phyloP scores from a whole-genome alignment of 2,888 invertebrate genomes.

The Hipparchia sbordonii region DNA sequence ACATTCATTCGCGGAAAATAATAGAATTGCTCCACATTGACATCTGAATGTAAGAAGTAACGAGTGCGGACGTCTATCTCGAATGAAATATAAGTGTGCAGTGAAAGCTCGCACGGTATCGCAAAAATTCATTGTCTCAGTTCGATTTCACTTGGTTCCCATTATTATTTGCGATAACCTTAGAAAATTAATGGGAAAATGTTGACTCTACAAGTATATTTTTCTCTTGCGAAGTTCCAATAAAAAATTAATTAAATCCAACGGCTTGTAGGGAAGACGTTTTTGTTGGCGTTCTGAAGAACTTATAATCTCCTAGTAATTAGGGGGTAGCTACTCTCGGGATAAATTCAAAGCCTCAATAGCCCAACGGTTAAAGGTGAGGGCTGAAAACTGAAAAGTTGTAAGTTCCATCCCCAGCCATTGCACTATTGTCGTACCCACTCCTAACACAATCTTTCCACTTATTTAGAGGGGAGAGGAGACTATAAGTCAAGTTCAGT shows the following conservation, averaged over 20 bases:
- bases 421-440: no score
- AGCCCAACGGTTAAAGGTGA: no score
- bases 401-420: no score
- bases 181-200: constrained; percentile 47
- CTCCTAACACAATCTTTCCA: no score
- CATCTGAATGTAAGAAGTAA: constrained; percentile 41
- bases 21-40: constrained; percentile 36
- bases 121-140: constrained; percentile 67
- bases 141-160: constrained; percentile 75
- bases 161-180: constrained; percentile 63
- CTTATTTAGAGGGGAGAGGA: no score
- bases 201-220: constrained; percentile 25
- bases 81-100: constrained; percentile 45
- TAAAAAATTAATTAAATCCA: constrained; percentile 19
- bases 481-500: no score
- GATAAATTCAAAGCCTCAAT: no score
- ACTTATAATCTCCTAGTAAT: not conserved
- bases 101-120: constrained; percentile 65
- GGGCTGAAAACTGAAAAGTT: no score
- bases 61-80: constrained; percentile 28
- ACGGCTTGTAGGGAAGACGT: no score
- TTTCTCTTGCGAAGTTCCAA: constrained; percentile 26
- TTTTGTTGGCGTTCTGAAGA: not conserved
- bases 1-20: constrained; percentile 19
- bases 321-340: not conserved